Evolutionary conservation across 2,797 vertebrate species (phyloP), one percentile per base, ranked within the genome.

Genomic region (Amblyraja radiata): DNA sequence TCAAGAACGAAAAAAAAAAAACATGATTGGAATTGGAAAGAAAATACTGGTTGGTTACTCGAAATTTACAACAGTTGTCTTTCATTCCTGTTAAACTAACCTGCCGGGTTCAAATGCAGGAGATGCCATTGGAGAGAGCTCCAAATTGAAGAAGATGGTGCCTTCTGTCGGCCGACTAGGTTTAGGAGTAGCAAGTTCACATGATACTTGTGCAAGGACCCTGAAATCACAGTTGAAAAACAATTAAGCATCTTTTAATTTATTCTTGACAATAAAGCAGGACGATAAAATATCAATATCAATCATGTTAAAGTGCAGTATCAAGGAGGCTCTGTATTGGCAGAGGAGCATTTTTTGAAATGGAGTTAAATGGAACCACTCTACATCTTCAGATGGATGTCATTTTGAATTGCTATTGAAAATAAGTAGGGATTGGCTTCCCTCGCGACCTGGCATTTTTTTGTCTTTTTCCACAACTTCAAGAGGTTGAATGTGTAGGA

Each of bases 61-160:
- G 23, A 92, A 74, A 54, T 92, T 76, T 54, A 76, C 23, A 68
- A 88, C 68, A 11, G 68, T 14, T 23, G 74, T 92, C 4, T 74
- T 91, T 39, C 23, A 73, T 18, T 28, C 21, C 1, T 54, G 21
- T 71, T 23, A 46, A 39, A 92, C 90, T 92, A 76, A 99, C 99
- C 99, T 98, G 96, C 98, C 98, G 94, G 97, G 96, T 94, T 99
- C 98, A 95, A 99, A 99, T 36, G 96, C 96, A 23, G 99, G 99
- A 0, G 98, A 98, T 39, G 99, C 99, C 98, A 99, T 98, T 0
- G 98, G 97, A 0, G 98, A 99, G 92, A 99, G 96, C 93, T 99
- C 98, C 86, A 99, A 96, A 93, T 99, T 99, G 94, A 98, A 98
- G 95, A 98, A 98, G 93, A 99, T 95, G 94, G 99, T 97, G 74